Base-by-base conservation (phyloP, 2,888 invertebrate genomes). In the Azorinus chamasolen region DNA sequence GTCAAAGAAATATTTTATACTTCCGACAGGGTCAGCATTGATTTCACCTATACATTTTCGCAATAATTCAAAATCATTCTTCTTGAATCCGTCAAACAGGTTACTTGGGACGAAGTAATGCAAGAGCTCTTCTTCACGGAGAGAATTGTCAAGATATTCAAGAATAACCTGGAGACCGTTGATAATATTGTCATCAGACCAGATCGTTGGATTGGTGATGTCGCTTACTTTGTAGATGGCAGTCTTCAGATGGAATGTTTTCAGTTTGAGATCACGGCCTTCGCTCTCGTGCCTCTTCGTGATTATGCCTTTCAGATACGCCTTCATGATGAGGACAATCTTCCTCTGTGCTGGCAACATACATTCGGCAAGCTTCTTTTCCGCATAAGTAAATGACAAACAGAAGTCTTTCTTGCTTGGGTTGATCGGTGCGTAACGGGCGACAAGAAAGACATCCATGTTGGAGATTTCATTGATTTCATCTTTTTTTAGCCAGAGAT, bases 371-470 rank as follows among this genome's bases (percentile, higher is more conserved):
- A 84, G 51, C 20, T 54, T 76, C 16, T 75, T 57, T 62, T 84
- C 84, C 14, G 73, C 71, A n/a, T 72, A 53, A 32, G 78, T 79
- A 41, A 75, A 84, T 6, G 75, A 65, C 8, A 82, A 46, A 54
- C 84, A 82, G 57, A 80, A 84, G 64, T 84, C 84, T 43, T 39
- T 64, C 12, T 22, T 25, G 2, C 65, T 27, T 14, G 71, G 68
- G 8, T 78, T 59, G 2, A 74, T 32, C n/a, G 78, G 55, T 3
- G 82, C 75, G 24, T 71, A 66, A 53, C 82, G 72, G 3, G 82
- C 75, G 4, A 82, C 78, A 10, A 82, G 43, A 46, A 70, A 82
- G n/a, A 78, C 25, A 14, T 79, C 73, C 1, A 58, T 61, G 18
- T 75, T 71, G 32, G 37, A 69, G 32, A 84, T 78, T 4, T 71